phyloP scores from a whole-genome alignment of 2,888 invertebrate genomes.

The Apamea crenata region DNA sequence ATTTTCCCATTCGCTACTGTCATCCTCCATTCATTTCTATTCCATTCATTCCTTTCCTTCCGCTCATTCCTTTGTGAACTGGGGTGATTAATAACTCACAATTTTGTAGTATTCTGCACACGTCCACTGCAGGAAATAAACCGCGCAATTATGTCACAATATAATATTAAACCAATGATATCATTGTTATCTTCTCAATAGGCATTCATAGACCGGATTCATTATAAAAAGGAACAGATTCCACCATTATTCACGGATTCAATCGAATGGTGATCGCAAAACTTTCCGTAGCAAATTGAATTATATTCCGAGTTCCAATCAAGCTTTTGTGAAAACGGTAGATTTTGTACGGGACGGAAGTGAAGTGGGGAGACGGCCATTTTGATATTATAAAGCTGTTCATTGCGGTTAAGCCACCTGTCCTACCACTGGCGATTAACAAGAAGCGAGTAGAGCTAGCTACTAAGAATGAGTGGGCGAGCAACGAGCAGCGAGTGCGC shows the following conservation, averaged over 20 bases:
- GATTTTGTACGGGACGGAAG: conserved; percentile 10
- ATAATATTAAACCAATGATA: background rate
- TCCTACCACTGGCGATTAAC: background rate
- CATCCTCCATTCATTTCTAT: conserved; percentile 10
- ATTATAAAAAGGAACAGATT: conserved; percentile 37
- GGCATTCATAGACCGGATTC: conserved; percentile 6
- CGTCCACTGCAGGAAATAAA: conserved; percentile 12
- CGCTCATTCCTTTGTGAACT: background rate
- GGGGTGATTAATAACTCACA: conserved; percentile 30
- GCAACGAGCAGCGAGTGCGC: background rate
- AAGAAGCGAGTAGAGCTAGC: background rate
- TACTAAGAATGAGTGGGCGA: background rate
- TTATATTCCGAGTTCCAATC: conserved; percentile 48
- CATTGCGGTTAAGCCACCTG: background rate
- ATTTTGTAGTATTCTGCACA: conserved; percentile 22
- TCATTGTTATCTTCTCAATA: background rate
- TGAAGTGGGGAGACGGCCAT: background rate
- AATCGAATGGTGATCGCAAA: conserved; percentile 38
- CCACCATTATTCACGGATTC: conserved; percentile 16
- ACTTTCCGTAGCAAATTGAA: conserved; percentile 37
- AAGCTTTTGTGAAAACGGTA: conserved; percentile 30
- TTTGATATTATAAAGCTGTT: conserved; percentile 5
- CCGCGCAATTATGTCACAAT: background rate
- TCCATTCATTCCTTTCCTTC: conserved; percentile 14
- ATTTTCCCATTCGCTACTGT: background rate